Base-by-base conservation (phyloP, 1,140 invertebrate species). In the Samia ricini region DNA sequence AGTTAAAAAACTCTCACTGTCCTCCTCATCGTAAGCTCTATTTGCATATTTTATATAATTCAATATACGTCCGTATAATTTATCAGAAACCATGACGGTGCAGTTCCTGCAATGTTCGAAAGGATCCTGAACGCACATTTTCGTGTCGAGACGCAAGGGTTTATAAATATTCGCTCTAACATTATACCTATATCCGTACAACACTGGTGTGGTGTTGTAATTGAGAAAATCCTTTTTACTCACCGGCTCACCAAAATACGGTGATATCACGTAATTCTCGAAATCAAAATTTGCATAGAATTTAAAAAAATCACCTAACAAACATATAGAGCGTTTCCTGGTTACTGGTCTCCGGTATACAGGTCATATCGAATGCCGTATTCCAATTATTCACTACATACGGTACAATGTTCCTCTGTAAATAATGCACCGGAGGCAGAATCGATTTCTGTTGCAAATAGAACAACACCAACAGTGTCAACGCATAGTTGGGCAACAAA, bases 71-170 rank as follows among this genome's bases (percentile, higher is more conserved):
- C 3, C 74, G 66, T 26, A 15, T 15, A 85, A 52, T 42, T 73
- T 77, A 0, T 62, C 63, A 60, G 75, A 66, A 15, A 92, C 76
- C 2, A 65, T 67, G 2, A 69, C 67, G 0, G 91, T 81, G 51
- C 91, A 82, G 69, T 94, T 95, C 61, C 91, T 83, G 61, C 77
- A 90, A 22, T 93, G 91, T 60, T 94, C 92, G 64, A 94, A 92
- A 0, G 93, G 93, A 84, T 94, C 94, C 77, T 94, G 94, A 1
- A 94, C 50, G 69, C 93, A 94, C 56, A 94, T 85, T 4, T 74
- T 29, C 15, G 80, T 63, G 8, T 90, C 73, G 4, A 91, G 68
- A 60, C 82, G 79, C 5, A 91, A 64, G n/a, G 74, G 69, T 33
- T 76, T 56, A 60, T 78, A 76, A 33, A 71, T 68, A 18, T 77